A percentile compares a stretch with the other conserved stretches of the same genome.
Evolutionary conservation across 1,140 invertebrate species (phyloP).

Genomic region (Drosophila lacteicornis): DNA sequence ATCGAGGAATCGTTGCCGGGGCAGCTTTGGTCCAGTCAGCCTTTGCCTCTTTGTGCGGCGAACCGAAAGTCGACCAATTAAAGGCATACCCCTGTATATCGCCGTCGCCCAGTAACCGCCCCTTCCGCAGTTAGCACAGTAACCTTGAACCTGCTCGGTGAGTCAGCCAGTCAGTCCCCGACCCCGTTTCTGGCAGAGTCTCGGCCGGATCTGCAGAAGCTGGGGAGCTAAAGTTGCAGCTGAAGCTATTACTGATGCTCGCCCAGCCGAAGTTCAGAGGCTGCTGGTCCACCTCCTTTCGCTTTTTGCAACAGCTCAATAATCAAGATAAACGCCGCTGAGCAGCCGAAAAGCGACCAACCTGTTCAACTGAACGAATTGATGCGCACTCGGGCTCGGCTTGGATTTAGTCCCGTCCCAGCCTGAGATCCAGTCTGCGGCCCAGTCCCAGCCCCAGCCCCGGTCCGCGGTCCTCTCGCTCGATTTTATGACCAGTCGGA

Average conservation of each 20-base stretch:
- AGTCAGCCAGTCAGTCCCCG: slow-evolving; percentile 67
- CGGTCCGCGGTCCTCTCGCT: background rate
- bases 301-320: slow-evolving; percentile 63
- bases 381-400: slow-evolving; percentile 51
- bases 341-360: slow-evolving; percentile 62
- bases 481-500: slow-evolving; percentile 56
- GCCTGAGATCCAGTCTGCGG: slow-evolving; percentile 1
- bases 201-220: slow-evolving; percentile 17
- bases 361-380: slow-evolving; percentile 78
- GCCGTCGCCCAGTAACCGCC: slow-evolving; percentile 15
- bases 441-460: slow-evolving; percentile 13
- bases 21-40: slow-evolving; percentile 30
- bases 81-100: slow-evolving; percentile 57
- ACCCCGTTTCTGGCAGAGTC: slow-evolving; percentile 42
- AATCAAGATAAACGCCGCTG: slow-evolving; percentile 74
- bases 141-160: slow-evolving; percentile 81
- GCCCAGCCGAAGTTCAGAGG: slow-evolving; percentile 50
- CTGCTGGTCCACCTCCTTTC: slow-evolving; percentile 50
- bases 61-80: slow-evolving; percentile 79
- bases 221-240: slow-evolving; percentile 19
- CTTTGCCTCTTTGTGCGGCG: slow-evolving; percentile 21
- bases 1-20: slow-evolving; percentile 51
- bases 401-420: background rate
- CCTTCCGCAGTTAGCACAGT: slow-evolving; percentile 74
- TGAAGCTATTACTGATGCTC: slow-evolving; percentile 23